Conservation (phyloP, 2,888 invertebrate species). For the Euproctis similis region DNA sequence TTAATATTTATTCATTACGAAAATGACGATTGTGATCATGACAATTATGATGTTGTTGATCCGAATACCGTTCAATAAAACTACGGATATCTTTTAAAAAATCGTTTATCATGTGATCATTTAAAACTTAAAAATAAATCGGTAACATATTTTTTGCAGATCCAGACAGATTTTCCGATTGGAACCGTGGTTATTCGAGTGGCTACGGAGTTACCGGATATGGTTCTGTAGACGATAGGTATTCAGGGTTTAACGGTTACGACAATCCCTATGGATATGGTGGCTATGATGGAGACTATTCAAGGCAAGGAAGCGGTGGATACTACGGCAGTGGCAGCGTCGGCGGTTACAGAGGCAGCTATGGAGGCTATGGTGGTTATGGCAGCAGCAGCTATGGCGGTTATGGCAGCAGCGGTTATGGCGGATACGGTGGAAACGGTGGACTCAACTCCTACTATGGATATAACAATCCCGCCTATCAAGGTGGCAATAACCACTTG, state of each 20-base stretch:
- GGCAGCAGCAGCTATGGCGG: conserved; percentile 8
- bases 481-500: conserved; percentile 70
- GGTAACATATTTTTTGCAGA: conserved; percentile 37
- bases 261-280: conserved; percentile 4
- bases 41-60: no score
- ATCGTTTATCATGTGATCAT: no score
- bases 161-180: conserved; percentile 45
- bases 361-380: conserved; percentile 10
- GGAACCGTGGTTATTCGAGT: conserved; percentile 41
- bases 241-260: conserved; percentile 14
- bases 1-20: no score
- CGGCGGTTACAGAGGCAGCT: conserved; percentile 5
- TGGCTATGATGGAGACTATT: conserved; percentile 5
- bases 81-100: no score
- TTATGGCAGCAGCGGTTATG: conserved; percentile 55
- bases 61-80: no score
- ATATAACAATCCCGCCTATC: conserved; percentile 73
- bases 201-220: conserved; percentile 35
- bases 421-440: conserved; percentile 77
- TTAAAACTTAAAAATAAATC: neutral
- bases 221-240: conserved; percentile 43
- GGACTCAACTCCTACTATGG: conserved; percentile 76
- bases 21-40: no score
- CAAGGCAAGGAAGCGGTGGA: neutral
- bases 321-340: conserved; percentile 1